A percentile compares a stretch with the other conserved stretches of the same genome.
Evolutionary conservation across 2,888 invertebrate species (phyloP).

Genomic region (Amiota minor): DNA sequence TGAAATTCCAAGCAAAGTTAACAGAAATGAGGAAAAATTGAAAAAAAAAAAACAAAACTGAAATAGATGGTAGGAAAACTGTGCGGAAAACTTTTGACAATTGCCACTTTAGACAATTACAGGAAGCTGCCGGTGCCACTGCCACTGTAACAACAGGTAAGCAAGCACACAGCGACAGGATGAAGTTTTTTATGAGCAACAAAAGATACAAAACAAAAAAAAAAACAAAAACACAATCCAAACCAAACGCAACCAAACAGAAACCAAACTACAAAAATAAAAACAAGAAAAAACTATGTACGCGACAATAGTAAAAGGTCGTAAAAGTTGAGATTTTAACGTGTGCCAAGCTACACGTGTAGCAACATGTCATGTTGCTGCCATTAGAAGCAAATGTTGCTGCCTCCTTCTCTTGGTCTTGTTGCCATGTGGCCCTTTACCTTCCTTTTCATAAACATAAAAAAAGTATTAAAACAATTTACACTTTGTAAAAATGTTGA

Average conservation of each 20-base stretch:
- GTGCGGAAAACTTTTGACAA: constrained; percentile 48
- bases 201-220: constrained; percentile 33
- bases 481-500: constrained; percentile 64
- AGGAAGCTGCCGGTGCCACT: constrained; percentile 30
- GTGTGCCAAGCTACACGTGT: constrained; percentile 66
- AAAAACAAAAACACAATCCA: constrained; percentile 27
- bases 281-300: constrained; percentile 9
- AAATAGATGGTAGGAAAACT: neutral
- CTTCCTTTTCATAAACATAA: neutral
- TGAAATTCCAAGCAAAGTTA: constrained; percentile 54
- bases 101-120: constrained; percentile 48
- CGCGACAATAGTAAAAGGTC: constrained; percentile 52
- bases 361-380: constrained; percentile 40
- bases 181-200: constrained; percentile 31
- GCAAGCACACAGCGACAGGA: constrained; percentile 41
- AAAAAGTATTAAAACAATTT: constrained; percentile 71
- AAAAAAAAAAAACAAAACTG: constrained; percentile 8
- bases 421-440: neutral
- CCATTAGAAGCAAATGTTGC: constrained; percentile 54
- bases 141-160: constrained; percentile 47
- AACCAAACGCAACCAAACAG: constrained; percentile 31
- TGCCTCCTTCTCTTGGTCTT: neutral
- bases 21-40: neutral
- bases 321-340: constrained; percentile 70
- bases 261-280: constrained; percentile 32